Evolutionary conservation across 2,113 vertebrate genomes (phyloP).

Genomic region (Saguinus midas): DNA sequence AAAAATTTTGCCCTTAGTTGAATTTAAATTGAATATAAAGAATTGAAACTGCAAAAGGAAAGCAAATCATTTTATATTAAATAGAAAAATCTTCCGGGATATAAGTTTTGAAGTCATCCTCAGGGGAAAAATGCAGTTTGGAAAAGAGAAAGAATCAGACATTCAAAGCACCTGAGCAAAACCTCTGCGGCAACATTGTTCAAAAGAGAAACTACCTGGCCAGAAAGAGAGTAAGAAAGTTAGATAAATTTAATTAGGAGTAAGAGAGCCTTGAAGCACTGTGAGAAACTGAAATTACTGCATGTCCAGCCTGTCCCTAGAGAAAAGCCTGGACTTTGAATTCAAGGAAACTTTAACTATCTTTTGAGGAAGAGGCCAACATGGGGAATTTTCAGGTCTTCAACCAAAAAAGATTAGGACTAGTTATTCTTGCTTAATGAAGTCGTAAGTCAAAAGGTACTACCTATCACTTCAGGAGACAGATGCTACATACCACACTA

Average conservation of each 20-base stretch:
- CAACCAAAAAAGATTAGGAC: not conserved
- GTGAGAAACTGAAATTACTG: not conserved
- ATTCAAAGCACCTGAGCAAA: not conserved
- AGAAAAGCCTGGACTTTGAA: not conserved
- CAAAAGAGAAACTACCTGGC: not conserved
- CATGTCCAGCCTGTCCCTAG: not conserved
- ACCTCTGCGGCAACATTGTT: not conserved
- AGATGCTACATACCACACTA: not conserved
- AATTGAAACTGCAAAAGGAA: not conserved
- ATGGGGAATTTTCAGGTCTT: not conserved
- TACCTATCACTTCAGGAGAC: not conserved
- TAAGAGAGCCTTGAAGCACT: not conserved
- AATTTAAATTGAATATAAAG: not conserved
- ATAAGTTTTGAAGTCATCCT: not conserved
- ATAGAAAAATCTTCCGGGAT: not conserved
- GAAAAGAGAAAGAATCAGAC: not conserved
- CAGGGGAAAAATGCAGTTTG: not conserved
- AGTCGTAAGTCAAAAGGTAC: not conserved
- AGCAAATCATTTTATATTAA: not conserved
- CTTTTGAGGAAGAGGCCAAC: not conserved
- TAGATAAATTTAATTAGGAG: not conserved
- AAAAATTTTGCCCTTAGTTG: not conserved
- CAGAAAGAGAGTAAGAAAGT: not conserved
- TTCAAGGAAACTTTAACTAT: slow-evolving; percentile 14
- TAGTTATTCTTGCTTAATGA: not conserved